Conservation (phyloP, 2,888 invertebrate species). For the Chalcosyrphus nemorum region DNA sequence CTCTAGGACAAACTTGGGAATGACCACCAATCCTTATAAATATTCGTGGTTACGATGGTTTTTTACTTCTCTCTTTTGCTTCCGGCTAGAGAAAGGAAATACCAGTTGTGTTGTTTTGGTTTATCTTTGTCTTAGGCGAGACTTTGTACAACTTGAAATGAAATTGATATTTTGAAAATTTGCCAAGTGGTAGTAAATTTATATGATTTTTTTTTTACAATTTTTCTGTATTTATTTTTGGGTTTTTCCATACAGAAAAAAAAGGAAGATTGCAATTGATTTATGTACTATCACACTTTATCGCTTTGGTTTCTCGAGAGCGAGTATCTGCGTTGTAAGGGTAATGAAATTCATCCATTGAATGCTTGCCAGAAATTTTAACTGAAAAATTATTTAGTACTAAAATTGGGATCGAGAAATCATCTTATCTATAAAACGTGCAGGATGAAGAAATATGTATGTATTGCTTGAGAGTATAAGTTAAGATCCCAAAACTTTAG, state of each 20-base stretch:
- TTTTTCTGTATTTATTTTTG: constrained; percentile 16
- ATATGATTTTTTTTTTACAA: constrained; percentile 28
- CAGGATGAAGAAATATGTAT: too few species aligned
- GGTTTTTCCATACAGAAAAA: background rate
- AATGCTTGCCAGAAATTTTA: constrained; percentile 21
- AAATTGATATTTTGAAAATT: constrained; percentile 71
- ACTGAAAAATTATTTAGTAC: background rate
- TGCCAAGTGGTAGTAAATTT: constrained; percentile 70
- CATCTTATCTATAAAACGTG: too few species aligned
- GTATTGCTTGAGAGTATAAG: too few species aligned
- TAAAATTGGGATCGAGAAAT: background rate
- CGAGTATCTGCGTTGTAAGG: constrained; percentile 1
- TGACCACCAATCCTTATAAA: constrained; percentile 41
- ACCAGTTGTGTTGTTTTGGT: background rate
- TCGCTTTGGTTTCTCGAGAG: background rate
- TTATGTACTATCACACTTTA: constrained; percentile 44
- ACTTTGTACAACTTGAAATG: constrained; percentile 36
- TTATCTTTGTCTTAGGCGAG: constrained; percentile 12
- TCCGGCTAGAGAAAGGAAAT: constrained; percentile 19
- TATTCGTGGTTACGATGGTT: constrained; percentile 12
- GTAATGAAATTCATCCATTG: constrained; percentile 36
- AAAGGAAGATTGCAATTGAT: constrained; percentile 30
- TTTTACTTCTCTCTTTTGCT: background rate
- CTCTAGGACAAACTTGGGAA: background rate
- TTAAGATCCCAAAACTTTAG: too few species aligned